Percentiles rank a stretch among this genome's conserved stretches.
phyloP scores from a whole-genome alignment of 2,888 invertebrate genomes.

The Leucoptera coffeella region DNA sequence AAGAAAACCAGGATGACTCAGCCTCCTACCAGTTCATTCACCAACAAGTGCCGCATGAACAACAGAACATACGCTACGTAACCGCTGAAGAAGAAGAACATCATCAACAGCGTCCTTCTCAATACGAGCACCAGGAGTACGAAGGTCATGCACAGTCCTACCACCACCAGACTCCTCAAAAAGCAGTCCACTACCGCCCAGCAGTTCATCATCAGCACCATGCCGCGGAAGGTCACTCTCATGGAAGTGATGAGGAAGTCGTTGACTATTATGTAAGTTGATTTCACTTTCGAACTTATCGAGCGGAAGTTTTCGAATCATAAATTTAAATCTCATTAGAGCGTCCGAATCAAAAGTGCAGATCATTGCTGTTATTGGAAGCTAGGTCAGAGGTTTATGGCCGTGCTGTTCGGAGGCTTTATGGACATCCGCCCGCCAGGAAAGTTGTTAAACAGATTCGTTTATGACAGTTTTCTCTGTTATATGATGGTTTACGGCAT shows the following conservation, averaged over 20 bases:
- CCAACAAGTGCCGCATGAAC: neutral
- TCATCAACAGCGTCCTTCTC: neutral
- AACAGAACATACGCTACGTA: too few relatives aligned
- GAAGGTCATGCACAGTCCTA: neutral
- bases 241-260: conserved; percentile 10
- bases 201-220: conserved; percentile 7
- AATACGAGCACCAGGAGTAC: neutral
- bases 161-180: neutral
- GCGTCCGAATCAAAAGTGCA: neutral
- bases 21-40: neutral
- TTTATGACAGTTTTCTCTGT: too few relatives aligned
- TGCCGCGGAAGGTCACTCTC: neutral
- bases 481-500: too few relatives aligned
- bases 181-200: conserved; percentile 6
- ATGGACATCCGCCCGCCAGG: too few relatives aligned
- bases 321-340: neutral
- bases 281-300: too few relatives aligned
- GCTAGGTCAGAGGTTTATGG: too few relatives aligned
- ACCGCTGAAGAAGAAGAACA: neutral
- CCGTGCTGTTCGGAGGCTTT: too few relatives aligned
- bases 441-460: too few relatives aligned
- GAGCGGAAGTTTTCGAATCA: neutral
- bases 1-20: too few relatives aligned
- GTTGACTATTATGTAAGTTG: conserved; percentile 46
- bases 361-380: neutral